A percentile compares a stretch with the other conserved stretches of the same genome.
Conservation (phyloP, 1,140 invertebrate species). For the Dendrolimus punctatus region DNA sequence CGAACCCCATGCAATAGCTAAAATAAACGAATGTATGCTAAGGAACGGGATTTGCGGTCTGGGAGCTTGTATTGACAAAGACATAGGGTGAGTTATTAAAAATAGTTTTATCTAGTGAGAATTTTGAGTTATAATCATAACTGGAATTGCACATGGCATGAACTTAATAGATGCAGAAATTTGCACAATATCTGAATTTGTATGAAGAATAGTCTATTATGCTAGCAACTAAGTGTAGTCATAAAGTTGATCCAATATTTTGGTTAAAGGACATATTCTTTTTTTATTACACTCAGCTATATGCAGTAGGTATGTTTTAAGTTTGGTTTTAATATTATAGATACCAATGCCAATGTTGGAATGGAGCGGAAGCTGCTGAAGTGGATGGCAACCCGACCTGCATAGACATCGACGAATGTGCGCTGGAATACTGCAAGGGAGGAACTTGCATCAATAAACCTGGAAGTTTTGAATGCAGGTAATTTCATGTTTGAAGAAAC, state of each 20-base stretch:
- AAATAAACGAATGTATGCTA: conserved; percentile 83
- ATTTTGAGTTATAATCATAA: too few species aligned
- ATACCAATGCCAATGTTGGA: conserved; percentile 62
- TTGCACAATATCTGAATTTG: too few species aligned
- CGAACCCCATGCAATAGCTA: conserved; percentile 40
- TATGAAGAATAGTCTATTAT: too few species aligned
- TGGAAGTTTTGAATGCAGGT: conserved; percentile 82
- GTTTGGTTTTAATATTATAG: conserved; percentile 16
- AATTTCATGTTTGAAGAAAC: neutral
- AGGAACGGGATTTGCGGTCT: conserved; percentile 83
- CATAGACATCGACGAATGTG: conserved; percentile 80
- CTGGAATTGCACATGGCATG: too few species aligned
- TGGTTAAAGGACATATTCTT: too few species aligned
- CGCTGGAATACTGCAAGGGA: conserved; percentile 59
- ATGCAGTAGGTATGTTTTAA: too few species aligned
- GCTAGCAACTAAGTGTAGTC: too few species aligned
- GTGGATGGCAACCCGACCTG: conserved; percentile 66
- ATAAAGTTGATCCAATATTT: too few species aligned
- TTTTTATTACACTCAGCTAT: too few species aligned
- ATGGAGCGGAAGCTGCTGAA: conserved; percentile 55
- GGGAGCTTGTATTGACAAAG: conserved; percentile 83
- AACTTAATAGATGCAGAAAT: too few species aligned
- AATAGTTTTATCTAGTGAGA: too few species aligned
- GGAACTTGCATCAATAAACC: conserved; percentile 78
- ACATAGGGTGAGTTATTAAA: conserved; percentile 82